phyloP scores from a whole-genome alignment of 1,140 invertebrate genomes.

The Oncopodura yosiiana region DNA sequence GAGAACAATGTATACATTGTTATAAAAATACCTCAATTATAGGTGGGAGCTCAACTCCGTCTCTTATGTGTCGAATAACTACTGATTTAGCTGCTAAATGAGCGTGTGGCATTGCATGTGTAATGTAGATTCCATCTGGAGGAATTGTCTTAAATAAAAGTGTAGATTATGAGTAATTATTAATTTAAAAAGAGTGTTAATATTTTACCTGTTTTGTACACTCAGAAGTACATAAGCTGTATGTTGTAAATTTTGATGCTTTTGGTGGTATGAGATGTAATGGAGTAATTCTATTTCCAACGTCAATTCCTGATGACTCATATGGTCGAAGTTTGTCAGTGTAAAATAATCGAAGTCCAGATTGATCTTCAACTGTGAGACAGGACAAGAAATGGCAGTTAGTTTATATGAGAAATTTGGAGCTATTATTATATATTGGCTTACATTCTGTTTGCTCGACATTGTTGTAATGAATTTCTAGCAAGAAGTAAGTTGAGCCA shows the following conservation, averaged over 20 bases:
- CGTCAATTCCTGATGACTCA: conserved; percentile 63
- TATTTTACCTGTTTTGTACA: conserved; percentile 48
- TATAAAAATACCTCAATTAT: conserved; percentile 49
- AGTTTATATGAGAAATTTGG: conserved; percentile 8
- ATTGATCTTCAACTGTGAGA: conserved; percentile 57
- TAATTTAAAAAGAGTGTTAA: no score
- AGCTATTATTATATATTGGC: no score
- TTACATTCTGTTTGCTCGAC: conserved; percentile 52
- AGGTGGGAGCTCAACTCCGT: conserved; percentile 50
- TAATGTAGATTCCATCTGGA: conserved; percentile 8
- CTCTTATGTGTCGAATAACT: conserved; percentile 52
- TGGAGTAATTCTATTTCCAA: conserved; percentile 25
- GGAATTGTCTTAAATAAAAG: conserved; percentile 17
- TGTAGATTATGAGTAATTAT: no score
- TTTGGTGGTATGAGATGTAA: conserved; percentile 23
- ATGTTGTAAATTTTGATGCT: conserved; percentile 9
- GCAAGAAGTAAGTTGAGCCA: conserved; percentile 70
- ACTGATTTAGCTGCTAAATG: conserved; percentile 55
- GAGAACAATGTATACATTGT: background rate
- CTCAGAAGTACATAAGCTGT: conserved; percentile 26
- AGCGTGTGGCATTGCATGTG: conserved; percentile 50
- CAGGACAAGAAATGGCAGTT: no score
- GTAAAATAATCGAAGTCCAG: conserved; percentile 68
- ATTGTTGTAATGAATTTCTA: conserved; percentile 82
- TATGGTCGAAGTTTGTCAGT: conserved; percentile 58